phyloP scores from a whole-genome alignment of 1,140 invertebrate species.

The Cotesia glomerata region DNA sequence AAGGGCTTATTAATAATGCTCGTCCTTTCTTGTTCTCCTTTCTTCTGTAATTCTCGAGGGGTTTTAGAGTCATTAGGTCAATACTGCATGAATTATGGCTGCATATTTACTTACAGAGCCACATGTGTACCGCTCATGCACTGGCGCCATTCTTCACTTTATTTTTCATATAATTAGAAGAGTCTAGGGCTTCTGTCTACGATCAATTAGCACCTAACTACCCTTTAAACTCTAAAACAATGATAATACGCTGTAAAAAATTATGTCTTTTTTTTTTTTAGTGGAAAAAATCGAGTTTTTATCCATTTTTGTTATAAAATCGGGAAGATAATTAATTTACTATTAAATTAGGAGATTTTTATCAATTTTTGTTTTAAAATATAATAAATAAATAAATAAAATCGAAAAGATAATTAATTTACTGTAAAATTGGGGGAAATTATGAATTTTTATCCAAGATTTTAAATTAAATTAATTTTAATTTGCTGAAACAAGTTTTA shows the following conservation, averaged over 20 bases:
- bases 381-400: too few species aligned
- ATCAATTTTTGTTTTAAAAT: too few species aligned
- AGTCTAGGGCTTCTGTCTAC: conserved; percentile 37
- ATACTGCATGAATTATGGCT: conserved; percentile 49
- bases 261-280: neutral
- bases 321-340: too few species aligned
- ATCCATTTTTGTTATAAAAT: too few species aligned
- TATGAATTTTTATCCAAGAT: too few species aligned
- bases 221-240: conserved; percentile 19
- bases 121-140: conserved; percentile 54
- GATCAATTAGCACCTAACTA: conserved; percentile 56
- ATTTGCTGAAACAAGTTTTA: too few species aligned
- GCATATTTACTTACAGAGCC: conserved; percentile 27
- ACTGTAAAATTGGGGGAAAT: too few species aligned
- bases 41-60: neutral
- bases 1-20: conserved; percentile 27
- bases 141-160: conserved; percentile 45
- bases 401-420: too few species aligned
- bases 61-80: conserved; percentile 21
- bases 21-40: neutral
- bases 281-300: too few species aligned
- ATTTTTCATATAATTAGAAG: too few species aligned
- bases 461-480: too few species aligned
- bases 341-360: too few species aligned
- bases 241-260: neutral